Percentiles rank a stretch among this genome's conserved stretches.
These are phyloP conservation scores for Latrodectus geometricus DNA, from an alignment of 1,140 invertebrate species.

Conservation along the genomic window DNA sequence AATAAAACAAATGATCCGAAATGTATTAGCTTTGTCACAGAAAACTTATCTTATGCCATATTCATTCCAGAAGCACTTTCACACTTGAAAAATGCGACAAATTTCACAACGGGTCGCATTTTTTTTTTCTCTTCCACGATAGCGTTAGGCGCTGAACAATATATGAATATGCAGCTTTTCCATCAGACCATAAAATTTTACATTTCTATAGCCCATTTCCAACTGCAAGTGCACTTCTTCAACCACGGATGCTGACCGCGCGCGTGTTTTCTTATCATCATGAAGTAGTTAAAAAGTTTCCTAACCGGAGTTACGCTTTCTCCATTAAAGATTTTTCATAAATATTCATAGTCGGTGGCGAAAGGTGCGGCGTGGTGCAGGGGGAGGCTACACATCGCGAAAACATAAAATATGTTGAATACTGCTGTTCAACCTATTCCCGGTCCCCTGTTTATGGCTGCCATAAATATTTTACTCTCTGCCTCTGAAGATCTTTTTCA, in stretches of 20 bases:
- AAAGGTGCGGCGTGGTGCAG: constrained; percentile 6
- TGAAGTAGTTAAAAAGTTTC: constrained; percentile 57
- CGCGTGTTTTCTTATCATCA: constrained; percentile 35
- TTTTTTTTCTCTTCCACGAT: background rate
- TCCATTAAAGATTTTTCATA: constrained; percentile 55
- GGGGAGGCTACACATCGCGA: background rate
- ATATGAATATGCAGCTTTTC: background rate
- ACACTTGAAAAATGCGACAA: background rate
- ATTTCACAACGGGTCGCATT: too few species aligned
- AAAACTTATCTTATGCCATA: too few species aligned
- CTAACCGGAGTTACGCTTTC: background rate
- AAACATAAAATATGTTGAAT: constrained; percentile 41
- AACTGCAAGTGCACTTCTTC: constrained; percentile 1
- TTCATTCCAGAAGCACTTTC: background rate
- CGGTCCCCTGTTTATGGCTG: constrained; percentile 29
- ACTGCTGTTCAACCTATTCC: background rate
- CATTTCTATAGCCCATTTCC: constrained; percentile 15
- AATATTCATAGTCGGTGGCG: constrained; percentile 46
- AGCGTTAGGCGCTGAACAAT: background rate
- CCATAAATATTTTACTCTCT: constrained; percentile 51
- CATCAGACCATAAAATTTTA: constrained; percentile 16
- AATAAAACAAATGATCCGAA: too few species aligned
- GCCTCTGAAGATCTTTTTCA: constrained; percentile 17
- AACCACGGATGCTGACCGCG: background rate
- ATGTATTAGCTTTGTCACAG: too few species aligned